Evolutionary conservation across 2,113 vertebrate species (phyloP).

Genomic region (Myiagra hebetior): DNA sequence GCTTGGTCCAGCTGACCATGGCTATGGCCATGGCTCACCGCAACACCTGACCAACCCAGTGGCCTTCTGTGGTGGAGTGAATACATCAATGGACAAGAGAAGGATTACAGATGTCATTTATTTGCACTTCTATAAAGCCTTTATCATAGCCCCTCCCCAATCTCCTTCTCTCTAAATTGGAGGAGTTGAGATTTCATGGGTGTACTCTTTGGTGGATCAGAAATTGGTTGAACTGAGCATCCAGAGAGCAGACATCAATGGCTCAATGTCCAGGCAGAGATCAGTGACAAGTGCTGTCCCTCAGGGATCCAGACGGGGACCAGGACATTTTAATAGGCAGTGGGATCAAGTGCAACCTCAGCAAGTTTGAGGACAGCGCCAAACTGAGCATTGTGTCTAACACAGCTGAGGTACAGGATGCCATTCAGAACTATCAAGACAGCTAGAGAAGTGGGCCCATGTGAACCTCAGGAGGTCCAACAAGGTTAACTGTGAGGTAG

Average conservation of each 20-base stretch:
- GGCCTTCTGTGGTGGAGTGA: neutral
- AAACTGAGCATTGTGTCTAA: neutral
- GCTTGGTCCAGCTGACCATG: no score
- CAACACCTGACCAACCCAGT: neutral
- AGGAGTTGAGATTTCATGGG: neutral
- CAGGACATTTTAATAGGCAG: neutral
- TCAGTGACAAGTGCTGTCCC: neutral
- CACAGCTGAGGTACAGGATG: neutral
- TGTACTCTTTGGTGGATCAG: neutral
- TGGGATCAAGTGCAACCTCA: neutral
- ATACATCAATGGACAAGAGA: neutral
- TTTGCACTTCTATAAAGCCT: neutral
- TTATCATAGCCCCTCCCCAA: fast-evolving
- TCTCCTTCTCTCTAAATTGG: neutral
- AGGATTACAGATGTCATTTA: neutral
- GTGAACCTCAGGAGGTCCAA: neutral
- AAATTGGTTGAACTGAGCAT: neutral
- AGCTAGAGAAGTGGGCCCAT: neutral
- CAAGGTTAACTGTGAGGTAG: neutral
- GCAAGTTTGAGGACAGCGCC: neutral
- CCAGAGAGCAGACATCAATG: neutral
- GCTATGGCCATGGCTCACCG: no score
- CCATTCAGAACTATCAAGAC: neutral
- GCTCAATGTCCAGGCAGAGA: neutral
- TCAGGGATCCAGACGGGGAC: neutral